A percentile compares a stretch with the other conserved stretches of the same genome.
These are phyloP conservation scores for Urocolius indicus DNA, from an alignment of 2,113 vertebrate species.

Conservation along the genomic window DNA sequence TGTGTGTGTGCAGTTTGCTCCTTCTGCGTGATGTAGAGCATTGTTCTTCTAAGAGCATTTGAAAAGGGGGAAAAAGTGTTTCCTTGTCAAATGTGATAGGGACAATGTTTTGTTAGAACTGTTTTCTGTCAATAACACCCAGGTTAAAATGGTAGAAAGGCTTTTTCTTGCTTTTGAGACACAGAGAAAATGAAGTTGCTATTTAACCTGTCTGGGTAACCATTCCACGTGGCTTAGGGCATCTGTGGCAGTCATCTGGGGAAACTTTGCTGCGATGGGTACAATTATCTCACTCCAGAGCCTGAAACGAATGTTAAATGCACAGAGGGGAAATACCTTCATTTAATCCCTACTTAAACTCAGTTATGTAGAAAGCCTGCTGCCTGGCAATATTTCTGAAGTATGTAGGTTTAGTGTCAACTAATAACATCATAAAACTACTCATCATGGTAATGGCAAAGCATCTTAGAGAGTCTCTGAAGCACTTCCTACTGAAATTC, in stretches of 20 bases:
- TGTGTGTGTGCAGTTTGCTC: not conserved
- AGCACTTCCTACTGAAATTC: not conserved
- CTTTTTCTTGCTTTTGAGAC: not conserved
- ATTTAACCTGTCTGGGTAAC: not conserved
- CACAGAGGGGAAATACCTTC: not conserved
- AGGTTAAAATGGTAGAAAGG: not conserved
- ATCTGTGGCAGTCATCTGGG: not conserved
- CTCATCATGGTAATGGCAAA: not conserved
- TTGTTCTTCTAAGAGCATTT: not conserved
- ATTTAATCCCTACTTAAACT: not conserved
- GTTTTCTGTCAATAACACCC: not conserved
- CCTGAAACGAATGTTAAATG: not conserved
- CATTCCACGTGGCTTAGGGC: not conserved
- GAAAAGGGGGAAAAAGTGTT: not conserved
- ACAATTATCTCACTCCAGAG: not conserved
- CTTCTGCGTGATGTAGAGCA: not conserved
- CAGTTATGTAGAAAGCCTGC: not conserved
- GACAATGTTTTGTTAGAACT: not conserved
- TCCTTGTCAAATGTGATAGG: not conserved
- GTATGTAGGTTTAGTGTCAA: not conserved
- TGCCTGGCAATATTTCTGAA: not conserved
- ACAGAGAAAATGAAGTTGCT: not conserved
- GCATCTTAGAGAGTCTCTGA: not conserved
- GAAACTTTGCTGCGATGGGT: not conserved
- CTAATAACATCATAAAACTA: not conserved